These are phyloP conservation scores for Fistularia tabacaria DNA, from an alignment of 2,797 vertebrate species.

Conservation along the genomic window DNA sequence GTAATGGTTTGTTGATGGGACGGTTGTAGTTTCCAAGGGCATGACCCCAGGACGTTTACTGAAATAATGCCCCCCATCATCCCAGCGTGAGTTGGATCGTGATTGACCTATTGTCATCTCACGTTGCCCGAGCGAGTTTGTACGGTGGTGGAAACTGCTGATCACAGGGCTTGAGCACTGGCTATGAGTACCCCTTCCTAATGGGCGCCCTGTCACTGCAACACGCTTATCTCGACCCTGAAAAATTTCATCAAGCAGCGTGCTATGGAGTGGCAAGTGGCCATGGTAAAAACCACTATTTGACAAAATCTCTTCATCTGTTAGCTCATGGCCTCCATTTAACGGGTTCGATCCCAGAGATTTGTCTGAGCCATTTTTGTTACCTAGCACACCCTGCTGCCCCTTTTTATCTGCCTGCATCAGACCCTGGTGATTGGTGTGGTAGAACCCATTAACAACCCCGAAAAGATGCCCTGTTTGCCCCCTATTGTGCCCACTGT, in stretches of 20 bases:
- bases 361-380: slow-evolving; percentile 63
- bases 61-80: slow-evolving; percentile 64
- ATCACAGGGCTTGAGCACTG: slow-evolving; percentile 81
- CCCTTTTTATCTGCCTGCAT: slow-evolving; percentile 35
- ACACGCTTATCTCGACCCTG: slow-evolving; percentile 71
- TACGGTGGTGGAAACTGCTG: slow-evolving; percentile 78
- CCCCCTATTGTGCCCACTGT: slow-evolving; percentile 15
- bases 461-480: slow-evolving; percentile 51
- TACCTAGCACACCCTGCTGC: slow-evolving; percentile 45
- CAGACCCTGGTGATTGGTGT: slow-evolving; percentile 68
- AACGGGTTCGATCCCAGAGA: slow-evolving; percentile 66
- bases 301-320: slow-evolving; percentile 73
- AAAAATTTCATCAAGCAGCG: slow-evolving; percentile 85
- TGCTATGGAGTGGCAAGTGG: slow-evolving; percentile 83
- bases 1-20: slow-evolving; percentile 34
- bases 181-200: slow-evolving; percentile 75
- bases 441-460: slow-evolving; percentile 74
- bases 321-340: slow-evolving; percentile 72
- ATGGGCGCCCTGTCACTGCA: slow-evolving; percentile 44
- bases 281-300: slow-evolving; percentile 71
- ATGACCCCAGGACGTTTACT: slow-evolving; percentile 45
- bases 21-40: slow-evolving; percentile 9
- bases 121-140: slow-evolving; percentile 75
- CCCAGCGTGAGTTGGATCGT: slow-evolving; percentile 26
- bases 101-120: slow-evolving; percentile 69